Evolutionary conservation across 2,113 vertebrate species (phyloP), one percentile per base, ranked within the genome.

Genomic region (Sphaerodactylus townsendi): DNA sequence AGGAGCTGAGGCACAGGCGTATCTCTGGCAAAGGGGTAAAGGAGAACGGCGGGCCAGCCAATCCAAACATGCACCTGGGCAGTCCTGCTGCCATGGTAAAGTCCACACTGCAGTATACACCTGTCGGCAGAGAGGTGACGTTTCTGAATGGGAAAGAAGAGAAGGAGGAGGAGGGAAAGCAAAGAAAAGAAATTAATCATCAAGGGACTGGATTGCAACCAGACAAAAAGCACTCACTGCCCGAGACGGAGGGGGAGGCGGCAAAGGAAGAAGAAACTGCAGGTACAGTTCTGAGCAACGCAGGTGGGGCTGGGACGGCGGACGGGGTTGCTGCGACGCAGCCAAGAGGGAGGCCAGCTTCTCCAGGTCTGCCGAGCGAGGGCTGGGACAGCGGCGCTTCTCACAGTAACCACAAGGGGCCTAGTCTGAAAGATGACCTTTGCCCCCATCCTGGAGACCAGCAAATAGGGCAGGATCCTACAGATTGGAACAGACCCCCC

Each of bases 361-460:
- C 25, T 33, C 21, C 4, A 0, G 71, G 14, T 35, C 59, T 17
- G 37, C 50, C 28, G 19, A 6, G 17, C 28, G 59, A 0, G 44
- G 50, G 11, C 1, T 23, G 21, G 1, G 39, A 10, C 11, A 0
- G 2, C 3, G 1, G 19, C 37, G 3, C 10, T 50, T 35, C 33
- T 1, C 30, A 5, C 1, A 4, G 11, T 9, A 50, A 0, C 39
- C 19, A 17, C 2, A 2, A 44, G 30, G 41, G 79, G 35, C 28
- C 10, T 0, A 3, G 64, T n/a, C 35, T 0, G 5, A 5, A 14
- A 30, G 17, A 56, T 11, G 23, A 2, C 9, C 23, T 3, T 2
- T 1, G 0, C 2, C 0, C 3, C 14, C 0, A 0, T 3, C 2
- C 1, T 11, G 0, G 10, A 7, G 30, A 28, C 1, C 0, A 48